Conservation (phyloP, 2,888 invertebrate genomes). For the Clitarchus hookeri region DNA sequence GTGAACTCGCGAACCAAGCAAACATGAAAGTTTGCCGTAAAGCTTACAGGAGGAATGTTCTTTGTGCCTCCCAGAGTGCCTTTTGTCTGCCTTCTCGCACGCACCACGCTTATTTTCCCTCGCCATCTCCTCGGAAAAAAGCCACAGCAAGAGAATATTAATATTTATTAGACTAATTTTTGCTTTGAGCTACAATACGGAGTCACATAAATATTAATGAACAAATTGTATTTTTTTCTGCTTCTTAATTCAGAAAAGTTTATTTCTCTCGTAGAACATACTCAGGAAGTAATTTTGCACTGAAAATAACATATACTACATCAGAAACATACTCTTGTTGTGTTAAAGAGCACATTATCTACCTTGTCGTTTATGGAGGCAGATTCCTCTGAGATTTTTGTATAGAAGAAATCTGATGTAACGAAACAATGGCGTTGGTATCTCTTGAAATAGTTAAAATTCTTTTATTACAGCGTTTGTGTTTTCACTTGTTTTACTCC, state of each 20-base stretch:
- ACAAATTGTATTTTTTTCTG: not conserved
- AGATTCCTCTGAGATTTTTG: too few relatives aligned
- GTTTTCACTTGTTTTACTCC: too few relatives aligned
- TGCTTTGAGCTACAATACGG: not conserved
- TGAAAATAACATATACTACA: too few relatives aligned
- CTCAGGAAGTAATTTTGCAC: too few relatives aligned
- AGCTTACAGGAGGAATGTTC: not conserved
- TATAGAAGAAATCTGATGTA: too few relatives aligned
- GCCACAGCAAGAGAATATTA: not conserved
- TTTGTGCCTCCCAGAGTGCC: not conserved
- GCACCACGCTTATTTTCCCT: not conserved
- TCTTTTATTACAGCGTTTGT: too few relatives aligned
- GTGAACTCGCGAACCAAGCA: not conserved
- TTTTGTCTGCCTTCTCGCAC: slow-evolving; percentile 5
- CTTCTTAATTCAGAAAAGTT: not conserved
- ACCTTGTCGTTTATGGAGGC: too few relatives aligned
- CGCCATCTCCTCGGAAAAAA: not conserved
- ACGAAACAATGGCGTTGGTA: too few relatives aligned
- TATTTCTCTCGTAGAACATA: too few relatives aligned
- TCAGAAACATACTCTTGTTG: too few relatives aligned
- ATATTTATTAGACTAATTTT: not conserved
- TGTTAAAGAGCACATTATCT: too few relatives aligned
- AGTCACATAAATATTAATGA: not conserved
- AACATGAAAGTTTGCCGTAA: not conserved
- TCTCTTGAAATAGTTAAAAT: too few relatives aligned